Base-by-base conservation (phyloP, 1,140 invertebrate species). In the Rhopalosiphum maidis region DNA sequence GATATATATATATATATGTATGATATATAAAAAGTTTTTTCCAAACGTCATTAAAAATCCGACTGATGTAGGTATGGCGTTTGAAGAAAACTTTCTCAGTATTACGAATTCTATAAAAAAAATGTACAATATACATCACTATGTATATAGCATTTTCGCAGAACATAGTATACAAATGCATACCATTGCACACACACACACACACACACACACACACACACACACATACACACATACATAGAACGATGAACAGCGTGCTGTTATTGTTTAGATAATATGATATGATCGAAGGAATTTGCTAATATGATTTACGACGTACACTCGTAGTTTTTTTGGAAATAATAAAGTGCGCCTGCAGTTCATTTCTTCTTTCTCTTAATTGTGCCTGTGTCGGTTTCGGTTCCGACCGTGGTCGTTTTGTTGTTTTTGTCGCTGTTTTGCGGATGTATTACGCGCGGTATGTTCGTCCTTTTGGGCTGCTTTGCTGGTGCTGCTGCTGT, bases 341-440 rank as follows among this genome's bases (percentile, higher is more conserved):
- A 83, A 55, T 25, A 85, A 48, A 48, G 43, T 5, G 15, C 25
- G 2, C 30, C 11, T 46, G 30, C n/a, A 43, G 0, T 21, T 92
- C 35, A 92, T 41, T 85, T 93, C 91, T 93, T 93, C 21, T 86
- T 93, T 30, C 82, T 93, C 48, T 85, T 93, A 25, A 93, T 51
- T 9, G 91, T 93, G 43, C 82, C 37, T 25, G 91, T 93, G 48
- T 93, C 77, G 6, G 77, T 15, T 5, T 51, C 43, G 11, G 22
- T 23, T 51, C 46, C 48, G 91, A 8, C 30, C 11, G 35, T 23
- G 1, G 18, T 35, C 37, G 60, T 77, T 77, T 77, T 77, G n/a
- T 77, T 77, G n/a, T 77, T 51, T 46, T 23, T 43, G 30, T 77
- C 91, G 43, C 41, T 91, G 82, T 93, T 93, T 46, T 93, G 91